Evolutionary conservation across 2,797 vertebrate species (phyloP).

Genomic region (Enteromius viviparus): DNA sequence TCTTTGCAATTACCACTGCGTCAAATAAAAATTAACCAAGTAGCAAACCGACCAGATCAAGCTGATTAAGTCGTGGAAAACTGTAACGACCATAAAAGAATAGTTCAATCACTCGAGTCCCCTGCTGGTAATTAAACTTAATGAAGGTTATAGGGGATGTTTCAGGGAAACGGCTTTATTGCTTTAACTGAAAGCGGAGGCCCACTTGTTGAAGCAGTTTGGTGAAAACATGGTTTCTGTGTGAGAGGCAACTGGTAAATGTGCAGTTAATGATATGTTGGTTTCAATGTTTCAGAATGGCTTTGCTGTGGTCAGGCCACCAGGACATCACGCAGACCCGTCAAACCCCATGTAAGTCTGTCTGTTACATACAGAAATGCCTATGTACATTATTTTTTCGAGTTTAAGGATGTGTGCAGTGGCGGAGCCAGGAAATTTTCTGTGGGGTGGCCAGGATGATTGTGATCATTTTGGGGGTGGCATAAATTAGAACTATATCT

Average conservation of each 20-base stretch:
- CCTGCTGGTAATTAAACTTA: conserved; percentile 40
- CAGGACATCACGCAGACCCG: conserved; percentile 93
- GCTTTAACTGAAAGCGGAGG: conserved; percentile 11
- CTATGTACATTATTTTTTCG: background rate
- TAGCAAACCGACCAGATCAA: conserved; percentile 27
- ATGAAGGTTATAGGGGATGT: conserved; percentile 26
- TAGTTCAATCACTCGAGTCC: conserved; percentile 10
- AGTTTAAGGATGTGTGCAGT: background rate
- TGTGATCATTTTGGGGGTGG: no score
- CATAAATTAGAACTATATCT: no score
- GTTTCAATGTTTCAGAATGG: conserved; percentile 82
- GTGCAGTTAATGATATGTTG: conserved; percentile 50
- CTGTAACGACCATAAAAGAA: conserved; percentile 12
- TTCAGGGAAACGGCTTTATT: conserved; percentile 30
- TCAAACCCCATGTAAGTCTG: conserved; percentile 90
- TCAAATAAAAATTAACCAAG: conserved; percentile 30
- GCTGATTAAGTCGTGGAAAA: conserved; percentile 20
- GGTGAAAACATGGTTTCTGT: conserved; percentile 34
- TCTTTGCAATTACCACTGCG: background rate
- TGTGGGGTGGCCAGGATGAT: no score
- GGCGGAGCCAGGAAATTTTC: no score
- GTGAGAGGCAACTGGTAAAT: conserved; percentile 4
- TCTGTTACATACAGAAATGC: background rate
- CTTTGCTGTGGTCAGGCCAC: conserved; percentile 94
- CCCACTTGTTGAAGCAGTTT: conserved; percentile 21